A percentile compares a stretch with the other conserved stretches of the same genome.
Conservation (phyloP, 2,888 invertebrate genomes). For the Trachelus iudaicus region DNA sequence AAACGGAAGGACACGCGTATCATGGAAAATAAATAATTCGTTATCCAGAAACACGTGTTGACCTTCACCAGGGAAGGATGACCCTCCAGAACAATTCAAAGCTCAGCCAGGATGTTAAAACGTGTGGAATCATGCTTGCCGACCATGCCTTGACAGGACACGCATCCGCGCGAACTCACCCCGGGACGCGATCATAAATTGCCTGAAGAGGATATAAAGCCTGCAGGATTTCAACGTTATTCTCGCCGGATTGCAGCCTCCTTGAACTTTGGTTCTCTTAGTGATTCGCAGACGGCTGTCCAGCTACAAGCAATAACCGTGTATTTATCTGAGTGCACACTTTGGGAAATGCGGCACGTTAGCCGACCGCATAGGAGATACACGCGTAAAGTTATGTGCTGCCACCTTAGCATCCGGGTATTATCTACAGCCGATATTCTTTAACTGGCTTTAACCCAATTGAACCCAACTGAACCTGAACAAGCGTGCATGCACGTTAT, state of each 20-base stretch:
- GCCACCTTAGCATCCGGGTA: conserved; percentile 21
- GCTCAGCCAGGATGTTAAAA: conserved; percentile 13
- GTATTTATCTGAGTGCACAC: conserved; percentile 36
- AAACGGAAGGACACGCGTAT: neutral
- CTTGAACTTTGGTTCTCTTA: neutral
- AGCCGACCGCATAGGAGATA: conserved; percentile 36
- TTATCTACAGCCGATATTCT: neutral
- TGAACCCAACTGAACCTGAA: no score
- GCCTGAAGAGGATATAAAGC: conserved; percentile 1
- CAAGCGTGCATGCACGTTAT: no score
- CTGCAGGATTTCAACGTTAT: neutral
- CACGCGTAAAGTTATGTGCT: conserved; percentile 17
- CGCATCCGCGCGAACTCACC: conserved; percentile 10
- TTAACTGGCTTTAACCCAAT: no score
- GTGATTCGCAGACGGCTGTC: neutral
- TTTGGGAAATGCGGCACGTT: conserved; percentile 49
- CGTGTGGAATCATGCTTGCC: conserved; percentile 26
- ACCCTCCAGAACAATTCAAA: neutral
- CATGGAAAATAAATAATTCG: neutral
- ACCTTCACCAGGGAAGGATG: neutral
- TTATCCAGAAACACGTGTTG: neutral
- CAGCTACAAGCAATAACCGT: neutral
- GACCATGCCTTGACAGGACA: conserved; percentile 50
- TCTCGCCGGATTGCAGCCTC: neutral
- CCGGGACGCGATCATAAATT: conserved; percentile 27